Evolutionary conservation across 1,140 invertebrate species (phyloP), one percentile per base, ranked within the genome.

Genomic region (Hesperophylax magnus): DNA sequence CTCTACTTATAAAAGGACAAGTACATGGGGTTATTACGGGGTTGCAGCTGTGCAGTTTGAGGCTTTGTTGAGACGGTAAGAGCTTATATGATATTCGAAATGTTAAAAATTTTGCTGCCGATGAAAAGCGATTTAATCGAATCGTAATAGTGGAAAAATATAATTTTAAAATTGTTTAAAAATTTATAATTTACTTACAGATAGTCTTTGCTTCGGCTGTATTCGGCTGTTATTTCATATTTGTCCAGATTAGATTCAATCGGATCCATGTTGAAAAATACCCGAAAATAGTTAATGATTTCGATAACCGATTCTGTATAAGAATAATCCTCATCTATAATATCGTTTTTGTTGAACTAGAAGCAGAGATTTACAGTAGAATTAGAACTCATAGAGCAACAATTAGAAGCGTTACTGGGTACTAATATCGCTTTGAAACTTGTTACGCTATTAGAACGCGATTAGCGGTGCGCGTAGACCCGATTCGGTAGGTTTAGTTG

Each of bases 141-240:
- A 18, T 58, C 56, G n/a, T 58, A 58, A 11, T 58, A 11, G 17
- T 17, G 17, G 15, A 56, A n/a, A 56, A 56, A n/a, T 5, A 56
- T 6, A 27, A 27, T 3, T 22, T 4, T 9, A 65, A 15, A 34
- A 65, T 34, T 65, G 0, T 65, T 7, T n/a, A 58, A 20, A 18
- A 39, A 39, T 72, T 0, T 72, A 72, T 1, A 6, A 27, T 75
- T 58, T 31, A 77, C 93, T 93, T 89, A 95, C 94, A 97, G 91
- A 87, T 97, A 97, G 87, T 95, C 94, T 87, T 96, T 97, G 86
- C 97, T 95, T 77, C 95, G 92, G 77, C 93, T 94, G 86, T 96
- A 98, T 80, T 96, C 94, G 14, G 96, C 95, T 17, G 95, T 97
- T 60, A 94, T 93, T 76, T 93, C 90, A 84, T 95, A 93, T 75